Conservation (phyloP, 1,140 invertebrate genomes). For the Paraescarpia echinospica region DNA sequence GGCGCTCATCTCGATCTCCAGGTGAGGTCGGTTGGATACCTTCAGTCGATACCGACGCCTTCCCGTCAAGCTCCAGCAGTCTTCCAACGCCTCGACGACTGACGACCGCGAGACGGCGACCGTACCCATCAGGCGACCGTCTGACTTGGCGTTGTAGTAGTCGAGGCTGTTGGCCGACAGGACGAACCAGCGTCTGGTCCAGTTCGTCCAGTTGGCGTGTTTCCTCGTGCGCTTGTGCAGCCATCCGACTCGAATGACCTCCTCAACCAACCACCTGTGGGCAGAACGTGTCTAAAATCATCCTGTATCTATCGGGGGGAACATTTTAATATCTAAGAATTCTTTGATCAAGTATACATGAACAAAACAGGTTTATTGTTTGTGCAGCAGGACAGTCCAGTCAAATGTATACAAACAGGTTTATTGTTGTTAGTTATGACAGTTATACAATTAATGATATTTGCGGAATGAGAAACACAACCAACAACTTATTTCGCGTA, state of each 20-base stretch:
- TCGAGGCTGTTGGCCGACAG: slow-evolving; percentile 22
- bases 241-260: slow-evolving; percentile 25
- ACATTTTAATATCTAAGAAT: background rate
- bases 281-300: slow-evolving; percentile 24
- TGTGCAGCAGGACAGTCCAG: background rate
- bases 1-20: slow-evolving; percentile 4
- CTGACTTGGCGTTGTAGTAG: background rate
- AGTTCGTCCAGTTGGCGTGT: slow-evolving; percentile 33
- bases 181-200: slow-evolving; percentile 29
- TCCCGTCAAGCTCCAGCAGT: slow-evolving; percentile 6
- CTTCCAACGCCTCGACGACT: background rate
- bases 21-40: background rate
- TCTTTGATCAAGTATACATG: background rate
- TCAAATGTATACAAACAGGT: background rate
- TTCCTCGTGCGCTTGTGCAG: slow-evolving; percentile 30
- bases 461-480: background rate
- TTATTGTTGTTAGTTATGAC: background rate
- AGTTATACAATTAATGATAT: background rate
- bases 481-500: too few relatives aligned
- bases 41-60: slow-evolving; percentile 20
- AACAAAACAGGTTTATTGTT: background rate
- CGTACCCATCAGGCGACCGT: background rate
- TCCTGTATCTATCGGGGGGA: background rate
- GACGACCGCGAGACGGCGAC: background rate
- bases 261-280: slow-evolving; percentile 16